phyloP scores from a whole-genome alignment of 2,797 vertebrate species.

The Sebastes itinus region DNA sequence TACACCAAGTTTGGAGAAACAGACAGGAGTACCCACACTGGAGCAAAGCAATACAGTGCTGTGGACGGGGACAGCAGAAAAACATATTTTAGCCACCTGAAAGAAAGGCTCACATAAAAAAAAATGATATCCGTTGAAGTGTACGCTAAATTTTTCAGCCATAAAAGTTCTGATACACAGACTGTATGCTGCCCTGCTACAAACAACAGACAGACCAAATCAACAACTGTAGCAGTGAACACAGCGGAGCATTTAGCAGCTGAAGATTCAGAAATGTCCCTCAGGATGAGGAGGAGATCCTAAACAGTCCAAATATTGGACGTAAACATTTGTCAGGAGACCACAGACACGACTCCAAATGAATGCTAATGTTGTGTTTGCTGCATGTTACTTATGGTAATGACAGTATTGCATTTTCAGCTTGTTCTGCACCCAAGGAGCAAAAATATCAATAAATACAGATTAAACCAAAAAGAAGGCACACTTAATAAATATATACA shows the following conservation, averaged over 20 bases:
- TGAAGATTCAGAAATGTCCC: no score
- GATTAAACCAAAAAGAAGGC: background rate
- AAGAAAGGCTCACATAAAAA: no score
- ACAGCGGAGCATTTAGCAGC: background rate
- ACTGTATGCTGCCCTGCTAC: background rate
- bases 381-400: background rate
- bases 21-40: no score
- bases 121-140: no score
- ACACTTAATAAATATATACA: background rate
- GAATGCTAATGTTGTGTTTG: background rate
- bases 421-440: background rate
- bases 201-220: background rate
- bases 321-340: background rate
- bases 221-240: background rate
- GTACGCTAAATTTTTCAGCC: no score
- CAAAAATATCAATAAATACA: background rate
- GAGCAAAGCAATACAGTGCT: no score
- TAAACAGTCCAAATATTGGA: background rate
- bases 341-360: background rate
- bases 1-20: no score
- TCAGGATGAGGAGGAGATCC: background rate
- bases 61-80: no score
- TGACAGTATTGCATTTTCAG: background rate
- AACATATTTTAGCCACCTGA: no score
- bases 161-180: no score